Evolutionary conservation across 2,113 vertebrate genomes (phyloP), one percentile per base, ranked within the genome.

Genomic region (Megaceryle maxima): DNA sequence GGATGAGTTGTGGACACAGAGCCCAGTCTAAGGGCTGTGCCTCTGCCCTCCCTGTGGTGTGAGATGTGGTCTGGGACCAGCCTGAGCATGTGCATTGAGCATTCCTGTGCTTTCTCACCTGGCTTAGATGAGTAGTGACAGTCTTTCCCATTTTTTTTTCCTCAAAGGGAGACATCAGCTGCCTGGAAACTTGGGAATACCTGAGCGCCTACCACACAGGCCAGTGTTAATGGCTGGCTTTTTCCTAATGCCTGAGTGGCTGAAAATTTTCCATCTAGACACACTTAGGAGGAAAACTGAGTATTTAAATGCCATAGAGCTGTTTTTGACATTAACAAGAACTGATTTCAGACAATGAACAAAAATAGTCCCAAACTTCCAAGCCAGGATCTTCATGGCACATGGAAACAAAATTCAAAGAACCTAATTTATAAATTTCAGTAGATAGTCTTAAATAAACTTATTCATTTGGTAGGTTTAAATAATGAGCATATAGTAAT

Each of bases 131-230:
- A 68, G 8, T 5, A 44, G 14, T 4, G 50, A 53, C 6, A 13
- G 5, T 37, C 48, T 64, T 66, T 76, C 13, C 37, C 25, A 16
- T 24, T 60, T 78, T 82, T 78, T 82, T 56, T 62, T 56, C 33
- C 7, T 73, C 60, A 57, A 60, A 60, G 17, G 64, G 31, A 70
- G 25, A 39, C 13, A 68, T 73, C 17, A 87, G 1, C 24, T 14
- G 66, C 50, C 4, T 4, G 6, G 39, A 28, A 90, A 62, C 11
- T 10, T 24, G 16, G 25, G 4, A 70, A 57, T 13, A 87, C 25
- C 18, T 0, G 1, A 62, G 75, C 4, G 56, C 13, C 0, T 0
- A 50, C 14, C 17, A 22, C n/a, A 24, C 4, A 19, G 67, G 21
- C 18, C 39, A 20, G 29, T 48, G 21, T 2, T 3, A 79, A 48